Evolutionary conservation across 2,888 invertebrate species (phyloP), one percentile per base, ranked within the genome.

Genomic region (Monopis laevigella): DNA sequence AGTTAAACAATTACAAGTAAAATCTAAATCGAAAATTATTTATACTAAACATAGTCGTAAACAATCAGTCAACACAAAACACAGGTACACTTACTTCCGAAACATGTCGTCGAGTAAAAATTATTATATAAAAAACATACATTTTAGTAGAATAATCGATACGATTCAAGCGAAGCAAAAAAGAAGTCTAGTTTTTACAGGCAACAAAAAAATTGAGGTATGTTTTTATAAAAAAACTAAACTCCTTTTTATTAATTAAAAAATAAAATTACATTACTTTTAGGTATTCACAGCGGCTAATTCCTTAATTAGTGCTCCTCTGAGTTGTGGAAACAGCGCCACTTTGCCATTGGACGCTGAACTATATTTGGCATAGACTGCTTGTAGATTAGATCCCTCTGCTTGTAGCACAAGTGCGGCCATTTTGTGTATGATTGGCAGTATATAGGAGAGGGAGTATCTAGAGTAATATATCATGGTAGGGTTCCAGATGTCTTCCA

Each of bases 391-490:
- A 11, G 86, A 85, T 14, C 81, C 84, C 10, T 88, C 86, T n/a
- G 88, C 85, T 58, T 86, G 86, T 0, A 83, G 58, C 4, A 94
- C 84, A 41, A 92, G 68, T 41, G 73, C 72, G 0, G 93, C 92
- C 45, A 96, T 75, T 48, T 87, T 83, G 34, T 81, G 71, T 12
- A 92, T 84, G 14, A 89, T 83, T 0, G 89, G 87, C 30, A 85
- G 66, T 34, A 97, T 77, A 40, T 92, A 85, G 1, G 84, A 66
- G 12, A 89, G 82, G 1, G 80, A 68, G 56, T 96, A 95, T 1
- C 84, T 85, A 6, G 94, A 90, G 64, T 95, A 93, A 65, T 88
- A 86, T 5, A 74, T 72, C 43, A 97, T 65, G 0, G 90, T 89
- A 10, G 86, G 82, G 1, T 86, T 90, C 96, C 94, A 94, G 27